Base-by-base conservation (phyloP, 2,888 invertebrate species). In the Netelia inedita region DNA sequence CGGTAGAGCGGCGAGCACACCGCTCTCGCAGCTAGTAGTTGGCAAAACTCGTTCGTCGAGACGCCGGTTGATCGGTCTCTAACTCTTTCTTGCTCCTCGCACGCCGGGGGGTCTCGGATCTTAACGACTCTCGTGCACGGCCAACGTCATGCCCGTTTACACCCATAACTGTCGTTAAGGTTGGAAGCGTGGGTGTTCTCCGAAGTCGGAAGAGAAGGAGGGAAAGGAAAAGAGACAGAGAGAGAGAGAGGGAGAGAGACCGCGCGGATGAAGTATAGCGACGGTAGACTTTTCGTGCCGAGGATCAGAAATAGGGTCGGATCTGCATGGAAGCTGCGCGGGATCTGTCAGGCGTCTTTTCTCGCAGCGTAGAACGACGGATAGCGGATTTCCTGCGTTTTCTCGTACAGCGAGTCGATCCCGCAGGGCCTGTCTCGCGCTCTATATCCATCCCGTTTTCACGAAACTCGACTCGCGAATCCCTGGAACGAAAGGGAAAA, bases 121-220 rank as follows among this genome's bases (percentile, higher is more conserved):
- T 89, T 91, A 91, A 91, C 92, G 90, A 92, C 87, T 90, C 89
- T 89, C 90, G 87, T 90, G 87, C 89, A 89, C 84, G 89, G 88
- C 86, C 85, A 88, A 90, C 90, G 88, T 88, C 90, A 90, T 89
- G 88, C 87, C 89, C 87, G 90, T 91, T 92, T 92, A 91, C 91
- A 89, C 89, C 89, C 89, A 88, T 91, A 89, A 91, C 88, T 89
- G 90, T 90, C 90, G 90, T 90, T 90, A 88, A 89, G 90, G 89
- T 91, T 90, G 91, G 90, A 80, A 88, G 90, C 90, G 91, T 90
- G 91, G 91, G 90, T 91, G 90, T 90, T 88, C 90, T 84, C 59
- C 75, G 80, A 78, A 21, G 69, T 75, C 50, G 16, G 55, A 68
- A 76, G 78, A 46, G 55, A 21, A n/a, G 57, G 19, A 46, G 46